Evolutionary conservation across 2,113 vertebrate species (phyloP), one percentile per base, ranked within the genome.

Genomic region (Antechinus flavipes): DNA sequence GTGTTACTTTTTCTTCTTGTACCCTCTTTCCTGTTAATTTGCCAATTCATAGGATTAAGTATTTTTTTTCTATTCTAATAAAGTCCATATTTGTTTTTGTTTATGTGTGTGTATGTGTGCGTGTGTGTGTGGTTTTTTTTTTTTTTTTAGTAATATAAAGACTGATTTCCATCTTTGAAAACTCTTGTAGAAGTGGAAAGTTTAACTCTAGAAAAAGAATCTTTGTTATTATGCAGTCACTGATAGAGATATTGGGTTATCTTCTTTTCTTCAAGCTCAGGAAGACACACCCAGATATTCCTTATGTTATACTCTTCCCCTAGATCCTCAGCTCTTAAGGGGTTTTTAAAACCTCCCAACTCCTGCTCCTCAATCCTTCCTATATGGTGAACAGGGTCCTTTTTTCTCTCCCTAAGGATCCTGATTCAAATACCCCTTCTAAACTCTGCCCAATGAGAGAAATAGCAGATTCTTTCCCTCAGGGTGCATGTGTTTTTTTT

Each of bases 81-180:
- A 92, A 95, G 94, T 84, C 22, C n/a, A 90, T 55, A 52, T 12
- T 89, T 89, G 2, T 56, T 90, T 93, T 24, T 27, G 47, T 68
- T 94, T 94, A 90, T 91, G 9, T 54, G 53, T 54, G 14, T 54
- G 53, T 54, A 9, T 54, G 53, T 54, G 14, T 16, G 14, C 8
- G 53, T 54, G 14, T 54, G 53, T 54, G 53, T 54, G 53, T 1
- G 53, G 4, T 54, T 54, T 54, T 54, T 54, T 54, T 14, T 14
- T 47, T 47, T 47, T 54, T 3, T 54, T 19, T 54, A 0, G 5
- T 50, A 25, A 92, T 27, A 49, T 46, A 90, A 27, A 46, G 11
- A 27, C 35, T 92, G 4, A 49, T 42, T 53, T 26, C 54, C 30
- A 54, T 68, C 24, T 92, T 35, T 5, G 53, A 84, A 91, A 19